Evolutionary conservation across 2,113 vertebrate species (phyloP).

Genomic region (Prietella phreatophila): DNA sequence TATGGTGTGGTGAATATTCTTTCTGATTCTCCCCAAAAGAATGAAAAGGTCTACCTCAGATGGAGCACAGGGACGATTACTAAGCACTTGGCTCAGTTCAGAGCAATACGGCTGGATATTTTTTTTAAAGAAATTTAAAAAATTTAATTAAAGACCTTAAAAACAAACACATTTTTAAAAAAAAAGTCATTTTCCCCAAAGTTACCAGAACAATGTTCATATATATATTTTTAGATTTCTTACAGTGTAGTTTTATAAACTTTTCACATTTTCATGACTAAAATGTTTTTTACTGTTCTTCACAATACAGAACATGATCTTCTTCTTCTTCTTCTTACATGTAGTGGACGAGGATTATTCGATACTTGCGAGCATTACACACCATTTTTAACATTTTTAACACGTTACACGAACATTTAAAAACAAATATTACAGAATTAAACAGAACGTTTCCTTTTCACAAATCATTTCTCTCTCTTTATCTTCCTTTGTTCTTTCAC

Average conservation of each 20-base stretch:
- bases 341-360: neutral
- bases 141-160: neutral
- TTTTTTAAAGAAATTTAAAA: neutral
- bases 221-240: neutral
- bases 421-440: neutral
- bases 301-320: neutral
- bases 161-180: neutral
- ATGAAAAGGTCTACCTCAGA: conserved; percentile 12
- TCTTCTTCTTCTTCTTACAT: neutral
- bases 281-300: neutral
- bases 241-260: neutral
- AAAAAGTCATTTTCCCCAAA: neutral
- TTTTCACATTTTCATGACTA: neutral
- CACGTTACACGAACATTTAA: neutral
- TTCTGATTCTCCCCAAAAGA: neutral
- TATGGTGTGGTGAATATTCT: neutral
- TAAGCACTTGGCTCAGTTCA: too few species aligned
- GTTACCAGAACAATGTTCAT: neutral
- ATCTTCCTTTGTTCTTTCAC: neutral
- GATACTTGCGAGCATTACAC: neutral
- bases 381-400: neutral
- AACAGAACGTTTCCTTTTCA: neutral
- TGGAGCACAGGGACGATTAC: neutral
- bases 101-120: neutral
- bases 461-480: neutral